Percentiles rank a stretch among this genome's conserved stretches.
These are phyloP conservation scores for Danaus melanippus DNA, from an alignment of 1,140 invertebrate genomes.

Conservation along the genomic window DNA sequence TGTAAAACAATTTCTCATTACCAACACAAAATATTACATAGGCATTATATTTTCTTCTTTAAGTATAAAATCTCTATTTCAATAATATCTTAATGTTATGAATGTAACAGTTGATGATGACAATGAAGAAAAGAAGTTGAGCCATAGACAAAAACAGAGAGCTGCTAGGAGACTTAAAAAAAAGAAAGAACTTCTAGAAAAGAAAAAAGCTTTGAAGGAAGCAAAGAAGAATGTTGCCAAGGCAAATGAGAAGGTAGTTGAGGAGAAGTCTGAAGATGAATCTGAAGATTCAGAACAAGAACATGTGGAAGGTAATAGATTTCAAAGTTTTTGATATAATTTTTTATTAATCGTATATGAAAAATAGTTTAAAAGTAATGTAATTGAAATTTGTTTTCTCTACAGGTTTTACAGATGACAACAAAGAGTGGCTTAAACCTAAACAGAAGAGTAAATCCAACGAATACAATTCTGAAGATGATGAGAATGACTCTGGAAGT, in stretches of 20 bases:
- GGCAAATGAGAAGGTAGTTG: constrained; percentile 36
- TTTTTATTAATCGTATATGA: background rate
- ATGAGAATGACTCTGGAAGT: constrained; percentile 30
- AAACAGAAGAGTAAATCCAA: constrained; percentile 62
- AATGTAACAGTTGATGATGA: constrained; percentile 53
- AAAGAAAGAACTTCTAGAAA: constrained; percentile 60
- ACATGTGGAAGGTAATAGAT: constrained; percentile 31
- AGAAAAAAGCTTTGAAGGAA: constrained; percentile 67
- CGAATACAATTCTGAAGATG: constrained; percentile 25
- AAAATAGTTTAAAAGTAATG: constrained; percentile 5
- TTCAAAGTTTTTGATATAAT: constrained; percentile 1
- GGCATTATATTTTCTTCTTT: too few relatives aligned
- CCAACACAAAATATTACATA: too few relatives aligned
- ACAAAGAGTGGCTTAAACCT: constrained; percentile 78
- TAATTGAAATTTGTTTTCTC: constrained; percentile 12
- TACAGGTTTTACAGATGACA: constrained; percentile 79
- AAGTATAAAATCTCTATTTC: too few relatives aligned
- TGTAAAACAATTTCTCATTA: too few relatives aligned
- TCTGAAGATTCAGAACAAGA: constrained; percentile 42
- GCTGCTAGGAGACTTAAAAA: constrained; percentile 76
- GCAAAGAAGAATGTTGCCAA: constrained; percentile 59
- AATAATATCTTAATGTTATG: constrained; percentile 1
- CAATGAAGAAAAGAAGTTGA: constrained; percentile 73
- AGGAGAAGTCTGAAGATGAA: constrained; percentile 29
- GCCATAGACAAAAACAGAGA: constrained; percentile 80